Conservation (phyloP, 2,888 invertebrate genomes). For the Caenorhabditis afra region DNA sequence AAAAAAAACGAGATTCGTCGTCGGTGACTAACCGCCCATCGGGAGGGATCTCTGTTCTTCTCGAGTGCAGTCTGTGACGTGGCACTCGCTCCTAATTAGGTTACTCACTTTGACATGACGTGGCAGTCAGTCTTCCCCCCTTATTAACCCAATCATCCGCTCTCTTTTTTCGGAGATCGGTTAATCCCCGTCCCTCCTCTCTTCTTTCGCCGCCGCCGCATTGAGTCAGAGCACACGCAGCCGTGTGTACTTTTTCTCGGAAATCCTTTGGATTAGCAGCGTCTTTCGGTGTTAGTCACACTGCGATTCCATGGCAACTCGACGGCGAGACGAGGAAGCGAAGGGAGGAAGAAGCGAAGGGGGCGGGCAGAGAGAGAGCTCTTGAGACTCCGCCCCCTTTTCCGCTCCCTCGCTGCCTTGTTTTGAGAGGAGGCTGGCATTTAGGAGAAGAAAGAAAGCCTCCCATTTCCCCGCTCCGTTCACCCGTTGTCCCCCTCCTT, state of each 20-base stretch:
- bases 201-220: no score
- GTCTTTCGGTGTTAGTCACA: not conserved
- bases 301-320: constrained; percentile 38
- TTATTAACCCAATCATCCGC: no score
- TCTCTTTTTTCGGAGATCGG: no score
- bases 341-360: no score
- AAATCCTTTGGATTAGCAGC: not conserved
- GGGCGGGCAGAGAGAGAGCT: constrained; percentile 14
- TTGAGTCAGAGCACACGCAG: no score
- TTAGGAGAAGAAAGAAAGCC: not conserved
- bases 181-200: no score
- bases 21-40: not conserved
- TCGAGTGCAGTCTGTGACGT: constrained; percentile 10
- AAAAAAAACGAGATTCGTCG: no score
- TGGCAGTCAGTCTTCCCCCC: not conserved
- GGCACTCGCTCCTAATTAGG: not conserved
- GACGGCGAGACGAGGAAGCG: no score
- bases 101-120: not conserved
- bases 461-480: not conserved
- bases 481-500: not conserved
- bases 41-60: constrained; percentile 5
- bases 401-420: constrained; percentile 13
- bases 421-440: constrained; percentile 22
- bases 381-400: constrained; percentile 25
- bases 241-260: not conserved